Conservation (phyloP, 2,113 vertebrate genomes). For the Pleuronectes platessa region DNA sequence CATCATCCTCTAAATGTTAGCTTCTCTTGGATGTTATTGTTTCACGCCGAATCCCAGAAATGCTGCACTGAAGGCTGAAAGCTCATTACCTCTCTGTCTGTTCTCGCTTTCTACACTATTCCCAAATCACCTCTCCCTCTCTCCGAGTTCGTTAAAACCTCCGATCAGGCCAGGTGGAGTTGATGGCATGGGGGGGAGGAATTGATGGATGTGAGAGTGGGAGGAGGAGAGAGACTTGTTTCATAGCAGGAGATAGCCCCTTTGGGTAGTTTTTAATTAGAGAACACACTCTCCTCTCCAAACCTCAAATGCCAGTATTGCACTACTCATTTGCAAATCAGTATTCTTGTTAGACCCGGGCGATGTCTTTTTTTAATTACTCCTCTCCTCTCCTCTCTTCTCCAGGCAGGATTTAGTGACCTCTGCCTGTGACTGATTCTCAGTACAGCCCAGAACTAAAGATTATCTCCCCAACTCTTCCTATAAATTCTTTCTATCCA, state of each 20-base stretch:
- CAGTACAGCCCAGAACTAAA: not conserved
- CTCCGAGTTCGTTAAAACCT: slow-evolving; percentile 36
- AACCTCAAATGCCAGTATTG: slow-evolving; percentile 47
- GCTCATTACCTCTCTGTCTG: slow-evolving; percentile 44
- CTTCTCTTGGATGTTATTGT: not conserved
- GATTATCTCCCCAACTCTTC: not conserved
- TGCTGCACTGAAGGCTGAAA: not conserved
- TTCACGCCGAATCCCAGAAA: not conserved
- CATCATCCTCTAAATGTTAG: not conserved
- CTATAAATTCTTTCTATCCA: slow-evolving; percentile 21
- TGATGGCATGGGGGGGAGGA: not conserved
- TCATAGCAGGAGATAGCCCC: slow-evolving; percentile 53
- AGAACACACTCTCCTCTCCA: slow-evolving; percentile 55
- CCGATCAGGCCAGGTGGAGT: slow-evolving; percentile 7
- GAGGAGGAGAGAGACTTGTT: slow-evolving; percentile 54
- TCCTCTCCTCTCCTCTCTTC: slow-evolving; percentile 15
- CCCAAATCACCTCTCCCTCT: slow-evolving; percentile 35
- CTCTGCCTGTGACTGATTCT: slow-evolving; percentile 31
- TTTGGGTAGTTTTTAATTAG: slow-evolving; percentile 75
- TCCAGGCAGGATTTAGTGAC: slow-evolving; percentile 37
- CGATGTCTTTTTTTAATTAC: slow-evolving; percentile 43
- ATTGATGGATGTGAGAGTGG: slow-evolving; percentile 48
- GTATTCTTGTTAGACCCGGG: slow-evolving; percentile 23
- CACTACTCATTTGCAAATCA: slow-evolving; percentile 51
- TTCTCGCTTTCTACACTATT: slow-evolving; percentile 43